Percentiles rank a stretch among this genome's conserved stretches.
Conservation (phyloP, 2,797 vertebrate genomes). For the Amblyraja radiata region DNA sequence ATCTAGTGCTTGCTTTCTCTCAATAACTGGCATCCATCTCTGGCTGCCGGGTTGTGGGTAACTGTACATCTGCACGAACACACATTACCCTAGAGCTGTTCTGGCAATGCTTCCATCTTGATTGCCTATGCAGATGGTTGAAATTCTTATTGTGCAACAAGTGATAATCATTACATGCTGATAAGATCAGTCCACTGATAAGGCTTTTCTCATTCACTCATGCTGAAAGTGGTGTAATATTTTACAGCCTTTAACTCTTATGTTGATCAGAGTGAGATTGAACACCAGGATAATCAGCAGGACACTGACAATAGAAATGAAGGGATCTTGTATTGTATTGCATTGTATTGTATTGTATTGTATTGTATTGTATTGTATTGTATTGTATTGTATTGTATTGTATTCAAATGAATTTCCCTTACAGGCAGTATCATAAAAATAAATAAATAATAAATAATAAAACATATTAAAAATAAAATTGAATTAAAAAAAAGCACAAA, state of each 20-base stretch:
- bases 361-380: too few relatives aligned
- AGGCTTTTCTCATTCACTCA: conserved; percentile 29
- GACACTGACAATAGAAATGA: not conserved
- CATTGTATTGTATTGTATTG: too few relatives aligned
- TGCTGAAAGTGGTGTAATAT: not conserved
- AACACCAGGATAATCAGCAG: not conserved
- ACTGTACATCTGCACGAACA: not conserved
- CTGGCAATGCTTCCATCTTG: conserved; percentile 11
- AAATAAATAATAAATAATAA: too few relatives aligned
- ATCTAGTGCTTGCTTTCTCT: not conserved
- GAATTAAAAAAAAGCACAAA: too few relatives aligned
- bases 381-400: too few relatives aligned
- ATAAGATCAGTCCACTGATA: not conserved
- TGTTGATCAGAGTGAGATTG: not conserved
- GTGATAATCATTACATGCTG: not conserved
- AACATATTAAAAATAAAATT: too few relatives aligned
- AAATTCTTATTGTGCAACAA: not conserved
- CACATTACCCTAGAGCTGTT: not conserved
- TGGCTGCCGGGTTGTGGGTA: not conserved
- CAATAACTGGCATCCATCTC: not conserved
- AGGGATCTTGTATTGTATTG: too few relatives aligned
- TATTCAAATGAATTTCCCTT: too few relatives aligned
- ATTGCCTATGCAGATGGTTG: conserved; percentile 5
- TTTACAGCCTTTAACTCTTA: conserved; percentile 12
- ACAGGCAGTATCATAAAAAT: too few relatives aligned